phyloP scores from a whole-genome alignment of 2,888 invertebrate species.

The Drosophila borealis region DNA sequence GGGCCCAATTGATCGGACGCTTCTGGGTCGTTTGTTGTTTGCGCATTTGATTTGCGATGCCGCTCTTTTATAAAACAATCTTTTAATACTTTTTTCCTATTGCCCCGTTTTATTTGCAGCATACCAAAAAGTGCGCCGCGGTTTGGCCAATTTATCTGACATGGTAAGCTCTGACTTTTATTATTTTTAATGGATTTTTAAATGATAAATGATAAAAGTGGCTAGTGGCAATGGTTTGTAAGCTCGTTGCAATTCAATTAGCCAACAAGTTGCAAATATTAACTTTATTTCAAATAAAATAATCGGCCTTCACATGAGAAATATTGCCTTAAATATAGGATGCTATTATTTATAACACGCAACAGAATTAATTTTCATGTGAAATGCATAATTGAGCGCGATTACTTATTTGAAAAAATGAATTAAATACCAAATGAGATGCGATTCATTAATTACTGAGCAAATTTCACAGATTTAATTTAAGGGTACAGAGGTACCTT shows the following conservation, averaged over 20 bases:
- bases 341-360: slow-evolving; percentile 9
- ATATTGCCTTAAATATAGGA: not conserved
- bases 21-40: slow-evolving; percentile 36
- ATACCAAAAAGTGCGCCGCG: slow-evolving; percentile 18
- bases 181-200: slow-evolving; percentile 12
- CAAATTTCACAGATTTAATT: not conserved
- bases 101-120: slow-evolving; percentile 45
- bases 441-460: not conserved
- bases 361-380: slow-evolving; percentile 6
- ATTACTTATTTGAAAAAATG: slow-evolving; percentile 2
- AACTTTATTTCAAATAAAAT: slow-evolving; percentile 8
- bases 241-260: slow-evolving; percentile 36
- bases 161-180: slow-evolving; percentile 53
- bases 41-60: slow-evolving; percentile 20
- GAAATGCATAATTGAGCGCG: not conserved
- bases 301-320: not conserved
- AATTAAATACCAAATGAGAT: not conserved
- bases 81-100: slow-evolving; percentile 23
- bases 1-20: slow-evolving; percentile 6
- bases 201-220: not conserved
- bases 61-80: slow-evolving; percentile 30
- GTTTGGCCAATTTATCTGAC: slow-evolving; percentile 23
- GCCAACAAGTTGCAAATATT: slow-evolving; percentile 2
- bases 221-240: slow-evolving; percentile 4
- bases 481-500: not conserved